A percentile compares a stretch with the other conserved stretches of the same genome.
Evolutionary conservation across 2,113 vertebrate species (phyloP).

Genomic region (Pholis gunnellus): DNA sequence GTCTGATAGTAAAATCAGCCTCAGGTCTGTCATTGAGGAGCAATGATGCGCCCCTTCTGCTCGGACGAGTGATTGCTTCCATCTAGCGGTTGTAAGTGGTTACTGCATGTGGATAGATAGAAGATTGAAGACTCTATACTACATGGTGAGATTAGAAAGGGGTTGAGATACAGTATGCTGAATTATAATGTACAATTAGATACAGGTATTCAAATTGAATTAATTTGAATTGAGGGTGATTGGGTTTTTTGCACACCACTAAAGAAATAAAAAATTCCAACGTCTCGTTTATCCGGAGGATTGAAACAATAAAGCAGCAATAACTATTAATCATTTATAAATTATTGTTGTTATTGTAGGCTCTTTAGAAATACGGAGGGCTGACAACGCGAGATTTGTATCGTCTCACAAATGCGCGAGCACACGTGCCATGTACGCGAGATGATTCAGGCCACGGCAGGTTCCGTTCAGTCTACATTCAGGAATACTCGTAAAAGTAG

Average conservation of each 20-base stretch:
- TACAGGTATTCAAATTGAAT: neutral
- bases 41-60: neutral
- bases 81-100: constrained; percentile 15
- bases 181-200: neutral
- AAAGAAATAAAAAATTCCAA: neutral
- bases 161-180: no score
- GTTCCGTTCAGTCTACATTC: constrained; percentile 3
- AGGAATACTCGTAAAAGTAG: constrained; percentile 28
- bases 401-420: constrained; percentile 20
- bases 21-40: neutral
- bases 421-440: constrained; percentile 10
- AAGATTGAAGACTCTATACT: neutral
- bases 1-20: neutral
- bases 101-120: constrained; percentile 22
- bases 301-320: neutral
- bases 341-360: neutral
- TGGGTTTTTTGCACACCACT: neutral
- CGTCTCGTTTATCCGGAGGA: no score
- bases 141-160: neutral
- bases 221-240: neutral
- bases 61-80: constrained; percentile 42
- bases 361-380: neutral
- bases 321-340: neutral
- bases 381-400: constrained; percentile 30
- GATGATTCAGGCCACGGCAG: constrained; percentile 17